These are phyloP conservation scores for Hemiprocne comata DNA, from an alignment of 2,113 vertebrate genomes.

Conservation along the genomic window DNA sequence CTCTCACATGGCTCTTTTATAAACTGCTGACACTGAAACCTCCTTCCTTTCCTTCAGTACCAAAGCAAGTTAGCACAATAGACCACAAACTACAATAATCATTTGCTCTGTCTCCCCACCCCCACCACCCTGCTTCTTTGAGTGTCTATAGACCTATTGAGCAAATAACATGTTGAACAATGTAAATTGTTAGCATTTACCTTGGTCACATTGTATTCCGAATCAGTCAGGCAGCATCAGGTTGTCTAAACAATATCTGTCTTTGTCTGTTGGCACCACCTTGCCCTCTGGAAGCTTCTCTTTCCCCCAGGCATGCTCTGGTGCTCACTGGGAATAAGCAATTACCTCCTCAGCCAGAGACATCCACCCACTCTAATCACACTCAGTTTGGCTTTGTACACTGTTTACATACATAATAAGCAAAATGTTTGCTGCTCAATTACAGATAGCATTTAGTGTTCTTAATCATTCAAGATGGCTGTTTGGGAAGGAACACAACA, in stretches of 20 bases:
- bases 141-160: background rate
- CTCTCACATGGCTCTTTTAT: background rate
- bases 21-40: background rate
- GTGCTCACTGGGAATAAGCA: background rate
- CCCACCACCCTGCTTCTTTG: rapidly evolving
- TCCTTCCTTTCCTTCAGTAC: background rate
- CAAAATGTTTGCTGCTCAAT: background rate
- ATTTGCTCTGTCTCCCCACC: background rate
- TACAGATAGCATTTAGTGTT: background rate
- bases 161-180: background rate
- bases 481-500: background rate
- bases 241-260: background rate
- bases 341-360: background rate
- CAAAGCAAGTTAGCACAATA: background rate
- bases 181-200: background rate
- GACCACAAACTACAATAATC: background rate
- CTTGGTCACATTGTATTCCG: background rate
- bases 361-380: background rate
- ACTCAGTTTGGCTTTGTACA: background rate
- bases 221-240: background rate
- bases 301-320: background rate
- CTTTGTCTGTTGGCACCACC: background rate
- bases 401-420: background rate
- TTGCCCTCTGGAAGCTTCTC: background rate
- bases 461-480: background rate